These are phyloP conservation scores for Pseudolycoriella hygida DNA, from an alignment of 2,888 invertebrate species.

Conservation along the genomic window DNA sequence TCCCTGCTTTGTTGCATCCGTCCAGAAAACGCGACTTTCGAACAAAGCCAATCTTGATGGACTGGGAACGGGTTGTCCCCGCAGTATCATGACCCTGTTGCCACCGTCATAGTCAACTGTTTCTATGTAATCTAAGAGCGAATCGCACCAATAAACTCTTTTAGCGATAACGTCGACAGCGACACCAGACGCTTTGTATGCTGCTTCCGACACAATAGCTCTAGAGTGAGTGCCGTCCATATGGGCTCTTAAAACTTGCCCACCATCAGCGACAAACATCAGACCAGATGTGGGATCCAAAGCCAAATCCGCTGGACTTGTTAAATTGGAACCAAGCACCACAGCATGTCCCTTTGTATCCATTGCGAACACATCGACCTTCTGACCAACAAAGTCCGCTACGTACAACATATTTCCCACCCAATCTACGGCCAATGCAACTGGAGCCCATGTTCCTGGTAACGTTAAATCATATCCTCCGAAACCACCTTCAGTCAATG, in stretches of 20 bases:
- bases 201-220: conserved; percentile 77
- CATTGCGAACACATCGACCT: conserved; percentile 85
- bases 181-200: conserved; percentile 85
- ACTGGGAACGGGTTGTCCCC: conserved; percentile 72
- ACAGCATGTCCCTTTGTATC: conserved; percentile 78
- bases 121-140: conserved; percentile 86
- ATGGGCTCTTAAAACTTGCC: conserved; percentile 68
- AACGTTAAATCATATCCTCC: conserved; percentile 48
- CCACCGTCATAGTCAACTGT: conserved; percentile 86
- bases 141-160: conserved; percentile 93
- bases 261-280: conserved; percentile 75
- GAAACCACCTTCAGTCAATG: conserved; percentile 25
- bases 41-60: conserved; percentile 70
- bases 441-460: conserved; percentile 76
- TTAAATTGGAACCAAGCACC: conserved; percentile 77
- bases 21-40: conserved; percentile 80
- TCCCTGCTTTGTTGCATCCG: conserved; percentile 78
- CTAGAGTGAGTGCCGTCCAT: conserved; percentile 84
- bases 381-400: conserved; percentile 80
- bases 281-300: conserved; percentile 80
- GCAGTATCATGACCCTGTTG: conserved; percentile 57
- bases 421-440: conserved; percentile 91
- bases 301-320: conserved; percentile 79
- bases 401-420: conserved; percentile 91
- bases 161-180: conserved; percentile 80